Conservation (phyloP, 2,888 invertebrate species). For the Acanthosepion esculentum region DNA sequence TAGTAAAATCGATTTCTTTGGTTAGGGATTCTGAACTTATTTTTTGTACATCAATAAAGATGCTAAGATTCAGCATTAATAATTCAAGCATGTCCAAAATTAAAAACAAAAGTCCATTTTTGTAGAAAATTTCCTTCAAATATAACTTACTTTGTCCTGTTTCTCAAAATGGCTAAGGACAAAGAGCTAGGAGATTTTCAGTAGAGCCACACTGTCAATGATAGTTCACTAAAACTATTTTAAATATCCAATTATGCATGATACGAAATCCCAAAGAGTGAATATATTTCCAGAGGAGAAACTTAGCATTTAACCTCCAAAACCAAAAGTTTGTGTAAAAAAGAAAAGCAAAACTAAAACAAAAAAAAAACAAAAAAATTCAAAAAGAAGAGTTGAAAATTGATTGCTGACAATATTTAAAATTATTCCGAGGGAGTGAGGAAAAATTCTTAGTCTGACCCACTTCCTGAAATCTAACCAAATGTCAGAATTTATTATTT, state of each 20-base stretch:
- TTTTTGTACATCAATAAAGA: not conserved
- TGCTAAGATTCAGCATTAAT: not conserved
- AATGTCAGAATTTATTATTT: too few species aligned
- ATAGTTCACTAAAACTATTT: not conserved
- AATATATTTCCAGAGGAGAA: not conserved
- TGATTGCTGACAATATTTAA: not conserved
- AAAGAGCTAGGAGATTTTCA: not conserved
- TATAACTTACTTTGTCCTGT: not conserved
- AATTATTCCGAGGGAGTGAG: too few species aligned
- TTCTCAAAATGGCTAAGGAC: not conserved
- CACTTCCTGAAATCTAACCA: too few species aligned
- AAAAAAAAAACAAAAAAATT: not conserved
- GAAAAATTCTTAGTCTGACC: too few species aligned
- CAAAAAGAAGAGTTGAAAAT: not conserved
- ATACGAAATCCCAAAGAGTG: not conserved
- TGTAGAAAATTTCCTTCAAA: not conserved
- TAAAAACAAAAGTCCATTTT: not conserved
- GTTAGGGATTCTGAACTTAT: too few species aligned
- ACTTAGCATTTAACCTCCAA: not conserved
- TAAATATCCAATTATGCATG: not conserved
- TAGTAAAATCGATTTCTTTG: too few species aligned
- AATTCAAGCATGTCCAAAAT: not conserved
- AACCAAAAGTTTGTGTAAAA: too few species aligned
- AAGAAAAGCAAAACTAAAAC: too few species aligned
- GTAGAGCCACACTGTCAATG: not conserved